Evolutionary conservation across 2,113 vertebrate genomes (phyloP), one percentile per base, ranked within the genome.

Genomic region (Nibea albiflora): DNA sequence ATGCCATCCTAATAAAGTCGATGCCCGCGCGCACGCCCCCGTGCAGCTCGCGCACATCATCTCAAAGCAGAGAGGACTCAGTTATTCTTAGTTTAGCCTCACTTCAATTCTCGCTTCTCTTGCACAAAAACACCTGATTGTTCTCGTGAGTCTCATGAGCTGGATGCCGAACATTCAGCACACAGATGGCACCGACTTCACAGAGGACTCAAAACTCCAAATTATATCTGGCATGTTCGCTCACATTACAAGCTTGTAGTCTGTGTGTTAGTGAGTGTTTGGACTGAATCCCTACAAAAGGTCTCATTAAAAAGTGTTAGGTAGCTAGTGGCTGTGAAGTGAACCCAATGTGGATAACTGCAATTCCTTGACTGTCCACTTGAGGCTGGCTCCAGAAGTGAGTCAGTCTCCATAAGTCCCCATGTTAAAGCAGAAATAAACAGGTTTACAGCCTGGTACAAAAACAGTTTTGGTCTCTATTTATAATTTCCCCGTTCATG

Each of bases 171-270:
- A 15, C 31, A 2, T 47, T 64, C 52, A 57, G 60, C 28, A 35
- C 56, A 63, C 73, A 78, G 84, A 86, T 60, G 57, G 57, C 63
- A 56, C 19, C 1, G 17, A 61, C 67, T 80, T 61, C 72, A 76
- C 66, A 50, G 16, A 49, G 70, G 52, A 67, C 22, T 47, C 14
- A 44, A 49, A 56, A 50, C 12, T 12, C 46, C 35, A 62, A 39
- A 76, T 49, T 28, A 64, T 31, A 54, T 56, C 60, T 3, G 24
- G 58, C 22, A 35, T 24, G 47, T 67, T 47, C 56, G 22, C 24
- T 60, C 7, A 3, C 35, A 54, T 57, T 57, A 44, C 54, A 65
- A 57, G 31, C 26, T 31, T 19, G 22, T 3, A 46, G 66, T 50
- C n/a, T 58, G 28, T 17, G 17, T 39, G 44, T 47, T 53, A 52